Conservation (phyloP, 2,888 invertebrate genomes). For the Cantharis lateralis region DNA sequence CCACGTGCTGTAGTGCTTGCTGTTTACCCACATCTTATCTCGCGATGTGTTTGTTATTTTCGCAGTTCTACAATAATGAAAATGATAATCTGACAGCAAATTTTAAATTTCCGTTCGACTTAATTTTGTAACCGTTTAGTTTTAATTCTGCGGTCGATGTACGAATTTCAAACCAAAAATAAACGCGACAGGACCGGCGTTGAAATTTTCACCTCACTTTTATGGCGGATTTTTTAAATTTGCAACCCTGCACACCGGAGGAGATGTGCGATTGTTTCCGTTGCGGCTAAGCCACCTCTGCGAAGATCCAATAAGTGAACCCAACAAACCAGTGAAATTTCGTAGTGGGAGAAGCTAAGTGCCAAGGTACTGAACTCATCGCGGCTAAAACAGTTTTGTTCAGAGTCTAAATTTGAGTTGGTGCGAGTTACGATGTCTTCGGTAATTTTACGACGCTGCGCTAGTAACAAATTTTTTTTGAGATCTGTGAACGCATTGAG, state of each 20-base stretch:
- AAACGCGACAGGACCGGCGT: not conserved
- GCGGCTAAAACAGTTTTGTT: not conserved
- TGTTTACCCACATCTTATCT: not conserved
- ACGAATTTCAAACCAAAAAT: not conserved
- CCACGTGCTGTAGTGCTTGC: not conserved
- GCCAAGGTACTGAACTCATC: not conserved
- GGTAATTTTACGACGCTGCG: constrained; percentile 7
- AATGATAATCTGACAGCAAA: not conserved
- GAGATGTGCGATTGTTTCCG: not conserved
- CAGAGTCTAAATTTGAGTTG: not conserved
- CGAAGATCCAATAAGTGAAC: not conserved
- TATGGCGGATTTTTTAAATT: not conserved
- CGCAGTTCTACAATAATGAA: not conserved
- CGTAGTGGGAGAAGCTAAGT: not conserved
- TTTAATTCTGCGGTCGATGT: not conserved
- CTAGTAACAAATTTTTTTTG: not conserved
- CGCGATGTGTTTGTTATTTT: not conserved
- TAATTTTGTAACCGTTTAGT: not conserved
- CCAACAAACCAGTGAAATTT: not conserved
- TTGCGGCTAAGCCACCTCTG: not conserved
- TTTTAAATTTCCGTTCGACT: not conserved
- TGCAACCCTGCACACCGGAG: not conserved
- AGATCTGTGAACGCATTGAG: not conserved
- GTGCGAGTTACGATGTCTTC: constrained; percentile 2
- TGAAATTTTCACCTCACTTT: not conserved